phyloP scores from a whole-genome alignment of 2,113 vertebrate species.

The Quiscalus mexicanus region DNA sequence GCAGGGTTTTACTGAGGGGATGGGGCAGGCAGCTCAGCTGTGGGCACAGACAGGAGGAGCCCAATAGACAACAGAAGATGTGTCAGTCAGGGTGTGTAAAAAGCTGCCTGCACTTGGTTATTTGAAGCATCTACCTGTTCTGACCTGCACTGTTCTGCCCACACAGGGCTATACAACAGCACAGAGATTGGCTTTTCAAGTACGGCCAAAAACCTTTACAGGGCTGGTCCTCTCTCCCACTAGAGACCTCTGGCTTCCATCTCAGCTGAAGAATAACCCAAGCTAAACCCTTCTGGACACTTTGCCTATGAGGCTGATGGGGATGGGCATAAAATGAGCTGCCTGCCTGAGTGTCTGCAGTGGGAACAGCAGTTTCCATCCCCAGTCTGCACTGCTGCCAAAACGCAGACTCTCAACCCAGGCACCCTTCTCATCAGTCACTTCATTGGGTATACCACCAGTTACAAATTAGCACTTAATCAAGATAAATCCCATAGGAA shows the following conservation, averaged over 20 bases:
- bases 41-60: no score
- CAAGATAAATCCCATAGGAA: slow-evolving; percentile 71
- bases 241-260: not conserved
- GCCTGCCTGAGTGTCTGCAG: not conserved
- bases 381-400: not conserved
- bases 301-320: not conserved
- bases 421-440: slow-evolving; percentile 64
- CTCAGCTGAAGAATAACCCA: not conserved
- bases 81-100: not conserved
- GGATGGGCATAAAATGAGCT: not conserved
- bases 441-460: slow-evolving; percentile 56
- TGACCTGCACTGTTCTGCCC: not conserved
- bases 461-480: slow-evolving; percentile 70
- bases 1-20: not conserved
- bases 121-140: not conserved
- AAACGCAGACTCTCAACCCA: slow-evolving; percentile 28
- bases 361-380: not conserved
- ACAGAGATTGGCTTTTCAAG: not conserved
- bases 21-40: not conserved
- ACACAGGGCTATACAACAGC: not conserved
- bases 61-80: accelerated
- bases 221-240: not conserved
- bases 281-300: not conserved
- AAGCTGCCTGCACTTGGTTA: accelerated
- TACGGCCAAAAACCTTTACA: accelerated